A percentile compares a stretch with the other conserved stretches of the same genome.
These are phyloP conservation scores for Peromyscus californicus DNA, from an alignment of 2,113 vertebrate species.

Conservation along the genomic window DNA sequence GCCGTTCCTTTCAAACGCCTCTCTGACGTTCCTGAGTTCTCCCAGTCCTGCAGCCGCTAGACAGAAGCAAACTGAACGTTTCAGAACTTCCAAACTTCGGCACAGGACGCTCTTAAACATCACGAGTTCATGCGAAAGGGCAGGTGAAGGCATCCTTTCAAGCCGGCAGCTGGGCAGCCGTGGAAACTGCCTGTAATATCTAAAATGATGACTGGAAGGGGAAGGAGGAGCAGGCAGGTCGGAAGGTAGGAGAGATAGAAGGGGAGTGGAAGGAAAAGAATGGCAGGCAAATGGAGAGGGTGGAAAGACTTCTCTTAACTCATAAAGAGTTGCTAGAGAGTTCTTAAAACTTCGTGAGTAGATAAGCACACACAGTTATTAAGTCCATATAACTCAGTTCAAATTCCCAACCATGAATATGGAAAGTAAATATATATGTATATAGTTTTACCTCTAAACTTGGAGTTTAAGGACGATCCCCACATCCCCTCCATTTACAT, in stretches of 20 bases:
- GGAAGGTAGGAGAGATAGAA: background rate
- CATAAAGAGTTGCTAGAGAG: conserved; percentile 25
- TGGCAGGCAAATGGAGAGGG: background rate
- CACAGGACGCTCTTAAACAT: background rate
- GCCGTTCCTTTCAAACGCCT: conserved; percentile 13
- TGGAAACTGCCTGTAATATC: background rate
- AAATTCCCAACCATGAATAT: background rate
- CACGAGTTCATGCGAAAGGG: background rate
- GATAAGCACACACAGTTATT: background rate
- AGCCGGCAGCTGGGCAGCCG: background rate
- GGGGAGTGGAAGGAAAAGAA: accelerated
- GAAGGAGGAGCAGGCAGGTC: accelerated
- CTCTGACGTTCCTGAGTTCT: conserved; percentile 23
- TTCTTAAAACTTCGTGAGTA: conserved; percentile 2
- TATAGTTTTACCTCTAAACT: background rate
- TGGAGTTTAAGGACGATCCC: conserved; percentile 37
- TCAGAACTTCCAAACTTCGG: background rate
- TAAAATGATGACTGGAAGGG: background rate
- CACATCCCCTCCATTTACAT: background rate
- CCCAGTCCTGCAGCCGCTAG: background rate
- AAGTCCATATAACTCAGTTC: background rate
- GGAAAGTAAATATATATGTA: background rate
- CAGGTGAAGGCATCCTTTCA: background rate
- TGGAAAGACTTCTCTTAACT: background rate
- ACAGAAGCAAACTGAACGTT: conserved; percentile 25